Evolutionary conservation across 1,140 invertebrate genomes (phyloP).

Genomic region (Wasmannia auropunctata): DNA sequence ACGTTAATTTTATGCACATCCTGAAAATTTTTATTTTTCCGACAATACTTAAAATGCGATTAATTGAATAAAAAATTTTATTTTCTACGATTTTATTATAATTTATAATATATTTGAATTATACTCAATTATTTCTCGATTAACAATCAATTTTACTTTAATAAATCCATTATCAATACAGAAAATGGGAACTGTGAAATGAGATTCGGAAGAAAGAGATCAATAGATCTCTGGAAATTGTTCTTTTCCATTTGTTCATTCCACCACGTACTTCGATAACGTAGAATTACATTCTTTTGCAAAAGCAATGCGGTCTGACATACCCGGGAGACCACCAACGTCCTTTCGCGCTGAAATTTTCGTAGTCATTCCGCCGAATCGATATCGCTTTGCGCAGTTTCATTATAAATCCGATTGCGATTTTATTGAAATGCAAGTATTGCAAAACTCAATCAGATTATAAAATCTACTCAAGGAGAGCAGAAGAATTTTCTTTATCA

Average conservation of each 20-base stretch:
- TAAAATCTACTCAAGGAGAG: neutral
- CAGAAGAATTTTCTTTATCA: neutral
- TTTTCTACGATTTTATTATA: neutral
- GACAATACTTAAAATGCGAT: neutral
- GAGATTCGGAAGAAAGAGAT: conserved; percentile 1
- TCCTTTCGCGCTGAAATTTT: conserved; percentile 35
- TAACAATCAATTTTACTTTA: neutral
- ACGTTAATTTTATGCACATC: neutral
- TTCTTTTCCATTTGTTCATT: conserved; percentile 20
- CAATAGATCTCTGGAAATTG: conserved; percentile 30
- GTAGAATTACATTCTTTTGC: conserved; percentile 45
- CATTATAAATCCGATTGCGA: conserved; percentile 45
- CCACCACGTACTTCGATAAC: conserved; percentile 42
- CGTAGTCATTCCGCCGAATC: conserved; percentile 18
- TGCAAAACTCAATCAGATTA: neutral
- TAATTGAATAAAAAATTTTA: neutral
- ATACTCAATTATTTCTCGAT: neutral
- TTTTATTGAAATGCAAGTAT: conserved; percentile 23
- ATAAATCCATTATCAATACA: neutral
- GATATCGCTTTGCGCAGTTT: conserved; percentile 44
- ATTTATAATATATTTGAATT: neutral
- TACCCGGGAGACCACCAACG: neutral
- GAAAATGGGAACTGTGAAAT: conserved; percentile 4
- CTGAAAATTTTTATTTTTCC: too few species aligned
- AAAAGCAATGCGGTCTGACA: conserved; percentile 14